phyloP scores from a whole-genome alignment of 2,797 vertebrate genomes.

The Mormyrops boulengeri region DNA sequence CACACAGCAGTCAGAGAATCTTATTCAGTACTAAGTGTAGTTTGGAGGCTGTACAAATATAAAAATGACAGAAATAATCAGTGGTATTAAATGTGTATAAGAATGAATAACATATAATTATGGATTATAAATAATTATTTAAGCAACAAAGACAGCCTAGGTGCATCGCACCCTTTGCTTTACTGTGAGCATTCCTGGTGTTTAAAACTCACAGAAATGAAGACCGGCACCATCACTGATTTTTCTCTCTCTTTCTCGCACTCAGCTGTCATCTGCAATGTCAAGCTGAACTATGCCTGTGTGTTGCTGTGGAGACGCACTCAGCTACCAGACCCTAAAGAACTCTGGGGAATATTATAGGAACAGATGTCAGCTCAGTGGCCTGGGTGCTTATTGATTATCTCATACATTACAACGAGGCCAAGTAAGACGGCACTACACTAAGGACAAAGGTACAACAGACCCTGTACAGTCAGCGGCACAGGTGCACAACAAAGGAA shows the following conservation, averaged over 20 bases:
- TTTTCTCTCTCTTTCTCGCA: background rate
- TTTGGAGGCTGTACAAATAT: background rate
- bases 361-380: background rate
- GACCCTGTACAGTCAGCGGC: background rate
- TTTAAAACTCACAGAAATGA: background rate
- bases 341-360: conserved; percentile 8
- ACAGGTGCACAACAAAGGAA: background rate
- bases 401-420: background rate
- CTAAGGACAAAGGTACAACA: background rate
- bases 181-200: background rate
- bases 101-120: background rate
- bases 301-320: conserved; percentile 17
- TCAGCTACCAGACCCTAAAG: background rate
- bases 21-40: background rate
- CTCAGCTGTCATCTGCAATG: conserved; percentile 1
- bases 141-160: background rate
- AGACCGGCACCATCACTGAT: background rate
- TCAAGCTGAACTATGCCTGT: background rate
- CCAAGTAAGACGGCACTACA: background rate
- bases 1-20: background rate
- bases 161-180: background rate
- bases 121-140: background rate
- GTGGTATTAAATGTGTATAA: background rate
- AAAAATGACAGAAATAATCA: background rate
- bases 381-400: conserved; percentile 21